A percentile compares a stretch with the other conserved stretches of the same genome.
phyloP scores from a whole-genome alignment of 1,140 invertebrate genomes.

The Phymastichus coffea region DNA sequence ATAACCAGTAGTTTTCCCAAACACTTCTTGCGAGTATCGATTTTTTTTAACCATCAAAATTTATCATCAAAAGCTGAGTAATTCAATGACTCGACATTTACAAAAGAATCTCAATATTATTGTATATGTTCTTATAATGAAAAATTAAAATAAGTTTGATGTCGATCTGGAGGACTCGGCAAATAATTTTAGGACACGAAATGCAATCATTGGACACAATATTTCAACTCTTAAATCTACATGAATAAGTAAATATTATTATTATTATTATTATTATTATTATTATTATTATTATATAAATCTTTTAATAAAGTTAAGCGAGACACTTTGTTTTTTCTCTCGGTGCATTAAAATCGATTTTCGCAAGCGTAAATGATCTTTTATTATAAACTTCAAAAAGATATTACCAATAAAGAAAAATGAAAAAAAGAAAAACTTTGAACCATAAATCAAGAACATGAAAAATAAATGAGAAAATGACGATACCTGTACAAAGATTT shows the following conservation, averaged over 20 bases:
- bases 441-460: too few species aligned
- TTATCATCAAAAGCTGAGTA: neutral
- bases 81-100: constrained; percentile 11
- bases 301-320: neutral
- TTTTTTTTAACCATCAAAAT: constrained; percentile 17
- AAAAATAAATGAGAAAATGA: constrained; percentile 15
- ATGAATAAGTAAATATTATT: neutral
- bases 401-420: too few species aligned
- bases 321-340: neutral
- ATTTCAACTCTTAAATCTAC: too few species aligned
- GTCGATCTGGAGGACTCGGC: constrained; percentile 3
- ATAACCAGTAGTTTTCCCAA: neutral
- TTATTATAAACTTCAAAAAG: neutral
- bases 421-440: too few species aligned
- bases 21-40: neutral
- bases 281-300: neutral
- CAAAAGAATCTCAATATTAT: constrained; percentile 25
- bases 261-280: too few species aligned
- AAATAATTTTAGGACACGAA: too few species aligned
- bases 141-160: constrained; percentile 9
- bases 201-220: too few species aligned
- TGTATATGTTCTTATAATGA: constrained; percentile 21
- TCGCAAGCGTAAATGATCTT: neutral
- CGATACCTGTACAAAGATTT: constrained; percentile 22
- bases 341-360: neutral